Conservation (phyloP, 2,888 invertebrate genomes). For the Phragmatobia fuliginosa region DNA sequence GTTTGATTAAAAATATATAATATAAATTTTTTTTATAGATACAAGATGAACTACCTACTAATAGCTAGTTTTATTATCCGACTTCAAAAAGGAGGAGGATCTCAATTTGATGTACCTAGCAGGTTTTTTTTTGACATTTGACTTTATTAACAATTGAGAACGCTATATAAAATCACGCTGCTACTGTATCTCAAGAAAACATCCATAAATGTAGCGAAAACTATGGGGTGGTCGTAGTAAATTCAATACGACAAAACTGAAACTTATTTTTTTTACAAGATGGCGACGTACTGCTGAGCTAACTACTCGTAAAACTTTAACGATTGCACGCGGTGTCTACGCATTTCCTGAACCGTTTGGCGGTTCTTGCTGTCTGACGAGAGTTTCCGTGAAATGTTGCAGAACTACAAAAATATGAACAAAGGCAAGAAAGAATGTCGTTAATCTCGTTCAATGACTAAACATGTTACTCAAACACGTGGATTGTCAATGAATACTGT, state of each 20-base stretch:
- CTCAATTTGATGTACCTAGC: neutral
- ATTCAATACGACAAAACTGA: neutral
- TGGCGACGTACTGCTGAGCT: constrained; percentile 25
- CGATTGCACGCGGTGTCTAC: constrained; percentile 31
- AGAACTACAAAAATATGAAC: neutral
- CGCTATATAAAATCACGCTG: neutral
- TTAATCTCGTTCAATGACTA: too few species aligned
- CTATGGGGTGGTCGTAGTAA: neutral
- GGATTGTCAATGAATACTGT: too few species aligned
- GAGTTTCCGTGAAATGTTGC: neutral
- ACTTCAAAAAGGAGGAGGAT: too few species aligned
- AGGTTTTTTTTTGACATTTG: too few species aligned
- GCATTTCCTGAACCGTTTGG: constrained; percentile 9
- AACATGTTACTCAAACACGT: too few species aligned
- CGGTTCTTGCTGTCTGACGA: neutral
- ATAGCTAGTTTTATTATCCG: too few species aligned
- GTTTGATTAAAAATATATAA: neutral
- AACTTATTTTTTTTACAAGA: constrained; percentile 2
- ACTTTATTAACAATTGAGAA: neutral
- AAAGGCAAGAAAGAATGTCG: neutral
- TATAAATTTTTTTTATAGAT: too few species aligned
- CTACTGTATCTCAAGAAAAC: neutral
- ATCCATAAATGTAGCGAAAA: neutral
- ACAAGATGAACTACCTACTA: too few species aligned
- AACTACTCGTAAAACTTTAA: constrained; percentile 38